Base-by-base conservation (phyloP, 1,140 invertebrate species). In the Diorhabda elongata region DNA sequence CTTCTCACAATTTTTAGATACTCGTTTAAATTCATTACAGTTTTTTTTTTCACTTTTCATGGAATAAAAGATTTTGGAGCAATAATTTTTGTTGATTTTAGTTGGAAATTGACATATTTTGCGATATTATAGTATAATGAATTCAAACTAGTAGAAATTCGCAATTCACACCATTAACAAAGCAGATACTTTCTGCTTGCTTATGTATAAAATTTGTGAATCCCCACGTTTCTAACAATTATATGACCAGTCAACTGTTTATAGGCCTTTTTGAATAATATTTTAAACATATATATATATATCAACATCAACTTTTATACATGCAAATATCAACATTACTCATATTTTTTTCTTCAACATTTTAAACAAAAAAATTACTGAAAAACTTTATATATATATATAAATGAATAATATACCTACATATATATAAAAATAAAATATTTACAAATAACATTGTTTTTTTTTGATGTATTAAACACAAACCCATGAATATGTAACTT, bases 281-380 rank as follows among this genome's bases (percentile, higher is more conserved):
- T 64, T 9, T n/a, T 60, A 60, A 7, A 64, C 44, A 52, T 43
- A 41, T 64, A 64, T 26, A 52, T 43, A 41, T 64, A 52, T 52
- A 52, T 64, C 26, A 64, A 64, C 63, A 64, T 56, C 61, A 45
- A 63, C 63, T 44, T 62, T 43, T 64, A 56, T 64, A 56, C 63
- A 64, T 52, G 47, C 45, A 52, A 64, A 52, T 52, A 52, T 52
- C 47, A 52, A 52, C 47, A 52, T 52, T 52, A 8, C n/a, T n/a
- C 47, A 6, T 52, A 3, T 52, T 52, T 52, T 52, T n/a, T 52
- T 52, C n/a, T 52, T n/a, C 47, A 52, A 52, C 47, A 52, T 8
- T 8, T 52, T 8, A 52, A 52, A 52, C n/a, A 52, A 8, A 52
- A 8, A 52, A 52, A 52, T 52, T 52, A 52, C 6, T 52, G 47